Conservation (phyloP, 2,888 invertebrate genomes). For the Mylabris sibirica region DNA sequence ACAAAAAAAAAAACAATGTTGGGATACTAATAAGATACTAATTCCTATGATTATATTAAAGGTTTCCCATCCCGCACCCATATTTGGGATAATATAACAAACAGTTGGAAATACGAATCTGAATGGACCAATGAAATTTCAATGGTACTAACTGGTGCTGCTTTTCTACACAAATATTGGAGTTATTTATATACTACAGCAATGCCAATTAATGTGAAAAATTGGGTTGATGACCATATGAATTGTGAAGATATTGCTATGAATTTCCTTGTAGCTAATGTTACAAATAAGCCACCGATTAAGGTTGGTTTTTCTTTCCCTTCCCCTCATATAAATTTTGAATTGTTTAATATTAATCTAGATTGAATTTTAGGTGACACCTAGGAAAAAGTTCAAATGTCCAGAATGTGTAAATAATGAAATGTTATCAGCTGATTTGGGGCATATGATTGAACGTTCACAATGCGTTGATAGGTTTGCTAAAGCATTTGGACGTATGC, state of each 20-base stretch:
- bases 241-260: conserved; percentile 98
- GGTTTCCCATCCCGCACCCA: conserved; percentile 96
- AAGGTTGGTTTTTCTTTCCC: conserved; percentile 66
- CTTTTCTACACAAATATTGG: conserved; percentile 97
- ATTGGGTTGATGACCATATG: conserved; percentile 95
- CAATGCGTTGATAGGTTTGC: conserved; percentile 84
- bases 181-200: conserved; percentile 90
- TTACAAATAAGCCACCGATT: conserved; percentile 93
- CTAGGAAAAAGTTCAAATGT: conserved; percentile 96
- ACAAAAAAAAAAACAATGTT: too few species aligned
- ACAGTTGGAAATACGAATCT: conserved; percentile 91
- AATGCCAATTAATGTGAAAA: conserved; percentile 84
- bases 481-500: conserved; percentile 85
- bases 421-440: conserved; percentile 90
- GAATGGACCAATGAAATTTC: conserved; percentile 98
- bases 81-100: conserved; percentile 88
- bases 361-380: conserved; percentile 74
- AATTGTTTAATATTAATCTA: not conserved
- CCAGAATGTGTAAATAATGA: conserved; percentile 93
- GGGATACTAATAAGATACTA: too few species aligned
- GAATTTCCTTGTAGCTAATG: conserved; percentile 94
- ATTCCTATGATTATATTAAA: conserved; percentile 38
- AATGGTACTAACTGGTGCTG: conserved; percentile 95
- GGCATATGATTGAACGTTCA: conserved; percentile 92
- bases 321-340: not conserved